Evolutionary conservation across 2,797 vertebrate species (phyloP).

Genomic region (Myoxocephalus aenaeus): DNA sequence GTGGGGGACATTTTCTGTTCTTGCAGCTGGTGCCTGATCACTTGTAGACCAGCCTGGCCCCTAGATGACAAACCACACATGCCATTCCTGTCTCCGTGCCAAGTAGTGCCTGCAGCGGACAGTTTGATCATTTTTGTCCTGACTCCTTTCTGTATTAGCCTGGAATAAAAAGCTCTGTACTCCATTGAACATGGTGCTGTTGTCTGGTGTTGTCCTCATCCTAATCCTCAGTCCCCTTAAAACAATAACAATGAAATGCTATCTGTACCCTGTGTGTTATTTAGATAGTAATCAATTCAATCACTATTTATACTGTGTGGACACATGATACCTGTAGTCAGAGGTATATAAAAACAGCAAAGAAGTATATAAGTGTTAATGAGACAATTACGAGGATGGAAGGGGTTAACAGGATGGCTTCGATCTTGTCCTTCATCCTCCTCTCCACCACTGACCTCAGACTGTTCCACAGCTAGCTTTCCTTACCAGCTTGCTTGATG

Average conservation of each 20-base stretch:
- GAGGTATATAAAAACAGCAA: no score
- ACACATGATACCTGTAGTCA: background rate
- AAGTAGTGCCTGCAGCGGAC: background rate
- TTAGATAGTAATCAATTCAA: background rate
- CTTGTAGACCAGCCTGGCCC: background rate
- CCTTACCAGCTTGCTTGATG: no score
- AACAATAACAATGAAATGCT: background rate
- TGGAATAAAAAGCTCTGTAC: background rate
- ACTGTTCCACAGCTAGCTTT: no score
- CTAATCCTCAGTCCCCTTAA: background rate
- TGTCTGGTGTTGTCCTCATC: background rate
- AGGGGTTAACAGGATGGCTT: no score
- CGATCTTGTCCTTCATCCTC: no score
- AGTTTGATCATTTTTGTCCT: background rate
- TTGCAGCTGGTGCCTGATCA: background rate
- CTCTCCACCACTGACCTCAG: no score
- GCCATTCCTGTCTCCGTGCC: background rate
- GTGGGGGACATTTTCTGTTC: background rate
- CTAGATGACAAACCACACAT: background rate
- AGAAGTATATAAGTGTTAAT: no score
- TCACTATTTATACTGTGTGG: background rate
- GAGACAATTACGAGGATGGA: no score
- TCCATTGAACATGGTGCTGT: background rate
- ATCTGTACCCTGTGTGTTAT: background rate
- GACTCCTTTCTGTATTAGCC: background rate